phyloP scores from a whole-genome alignment of 1,140 invertebrate species.

The Aphelinus certus region DNA sequence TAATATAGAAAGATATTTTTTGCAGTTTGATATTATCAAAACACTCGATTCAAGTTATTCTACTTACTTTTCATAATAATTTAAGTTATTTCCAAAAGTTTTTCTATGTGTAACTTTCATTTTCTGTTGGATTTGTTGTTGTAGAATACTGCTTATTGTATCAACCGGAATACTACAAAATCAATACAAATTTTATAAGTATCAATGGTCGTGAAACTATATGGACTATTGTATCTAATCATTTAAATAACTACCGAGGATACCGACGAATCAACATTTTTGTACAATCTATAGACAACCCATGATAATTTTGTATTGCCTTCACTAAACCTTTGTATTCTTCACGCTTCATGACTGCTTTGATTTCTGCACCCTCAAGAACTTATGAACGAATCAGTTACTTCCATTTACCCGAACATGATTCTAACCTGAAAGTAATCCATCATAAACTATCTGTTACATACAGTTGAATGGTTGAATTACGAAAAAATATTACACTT shows the following conservation, averaged over 20 bases:
- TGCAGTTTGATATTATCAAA: not conserved
- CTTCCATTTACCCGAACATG: too few relatives aligned
- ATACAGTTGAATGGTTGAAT: not conserved
- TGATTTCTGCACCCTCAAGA: conserved; percentile 2
- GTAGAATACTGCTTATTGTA: conserved; percentile 68
- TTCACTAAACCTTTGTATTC: conserved; percentile 48
- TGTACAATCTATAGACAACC: conserved; percentile 52
- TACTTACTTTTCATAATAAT: conserved; percentile 50
- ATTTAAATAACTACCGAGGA: conserved; percentile 36
- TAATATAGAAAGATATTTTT: conserved; percentile 30
- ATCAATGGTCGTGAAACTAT: not conserved
- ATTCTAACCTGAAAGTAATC: conserved; percentile 22
- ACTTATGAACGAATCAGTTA: conserved; percentile 9
- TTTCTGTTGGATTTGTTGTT: conserved; percentile 57
- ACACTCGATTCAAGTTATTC: not conserved
- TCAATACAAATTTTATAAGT: not conserved
- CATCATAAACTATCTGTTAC: conserved; percentile 1
- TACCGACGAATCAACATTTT: conserved; percentile 49
- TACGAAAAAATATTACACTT: too few relatives aligned
- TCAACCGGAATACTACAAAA: conserved; percentile 44
- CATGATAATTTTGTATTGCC: conserved; percentile 49
- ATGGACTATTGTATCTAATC: conserved; percentile 10
- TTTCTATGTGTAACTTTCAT: conserved; percentile 59
- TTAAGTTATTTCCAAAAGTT: conserved; percentile 41
- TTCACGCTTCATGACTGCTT: conserved; percentile 46